Percentiles rank a stretch among this genome's conserved stretches.
Evolutionary conservation across 2,797 vertebrate genomes (phyloP).

Genomic region (Scomberomorus guttatus): DNA sequence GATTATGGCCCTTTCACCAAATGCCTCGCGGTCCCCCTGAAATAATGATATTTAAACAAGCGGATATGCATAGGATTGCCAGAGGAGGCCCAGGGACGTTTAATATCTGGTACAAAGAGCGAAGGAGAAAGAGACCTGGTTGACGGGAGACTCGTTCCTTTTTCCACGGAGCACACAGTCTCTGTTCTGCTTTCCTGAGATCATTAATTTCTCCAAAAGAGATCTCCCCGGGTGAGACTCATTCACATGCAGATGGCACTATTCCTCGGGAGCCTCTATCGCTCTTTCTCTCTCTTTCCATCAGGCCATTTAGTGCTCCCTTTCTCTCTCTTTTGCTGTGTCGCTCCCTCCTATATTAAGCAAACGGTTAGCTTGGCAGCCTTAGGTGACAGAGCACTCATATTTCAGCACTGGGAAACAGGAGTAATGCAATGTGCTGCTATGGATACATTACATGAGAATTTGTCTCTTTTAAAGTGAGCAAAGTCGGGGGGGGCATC

Average conservation of each 20-base stretch:
- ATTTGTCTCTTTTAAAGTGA: slow-evolving; percentile 86
- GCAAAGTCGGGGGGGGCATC: slow-evolving; percentile 70
- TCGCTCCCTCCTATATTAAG: slow-evolving; percentile 77
- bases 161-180: slow-evolving; percentile 69
- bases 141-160: slow-evolving; percentile 69
- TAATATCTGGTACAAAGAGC: slow-evolving; percentile 83
- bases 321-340: slow-evolving; percentile 70
- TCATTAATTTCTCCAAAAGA: slow-evolving; percentile 89
- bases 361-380: slow-evolving; percentile 81
- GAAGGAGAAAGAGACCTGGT: slow-evolving; percentile 69
- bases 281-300: slow-evolving; percentile 74
- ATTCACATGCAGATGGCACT: slow-evolving; percentile 87
- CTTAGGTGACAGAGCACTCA: slow-evolving; percentile 86
- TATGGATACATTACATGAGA: slow-evolving; percentile 84
- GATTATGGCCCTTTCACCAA: slow-evolving; percentile 79
- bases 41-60: slow-evolving; percentile 83
- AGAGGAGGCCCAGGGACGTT: slow-evolving; percentile 74
- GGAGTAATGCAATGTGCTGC: slow-evolving; percentile 81
- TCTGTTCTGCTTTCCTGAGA: slow-evolving; percentile 84
- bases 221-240: slow-evolving; percentile 85
- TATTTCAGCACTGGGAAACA: slow-evolving; percentile 82
- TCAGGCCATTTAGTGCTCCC: slow-evolving; percentile 74
- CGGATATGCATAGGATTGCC: slow-evolving; percentile 66
- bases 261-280: slow-evolving; percentile 77
- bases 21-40: slow-evolving; percentile 61